Evolutionary conservation across 2,113 vertebrate species (phyloP), one percentile per base, ranked within the genome.

Genomic region (Oxyruncus cristatus): DNA sequence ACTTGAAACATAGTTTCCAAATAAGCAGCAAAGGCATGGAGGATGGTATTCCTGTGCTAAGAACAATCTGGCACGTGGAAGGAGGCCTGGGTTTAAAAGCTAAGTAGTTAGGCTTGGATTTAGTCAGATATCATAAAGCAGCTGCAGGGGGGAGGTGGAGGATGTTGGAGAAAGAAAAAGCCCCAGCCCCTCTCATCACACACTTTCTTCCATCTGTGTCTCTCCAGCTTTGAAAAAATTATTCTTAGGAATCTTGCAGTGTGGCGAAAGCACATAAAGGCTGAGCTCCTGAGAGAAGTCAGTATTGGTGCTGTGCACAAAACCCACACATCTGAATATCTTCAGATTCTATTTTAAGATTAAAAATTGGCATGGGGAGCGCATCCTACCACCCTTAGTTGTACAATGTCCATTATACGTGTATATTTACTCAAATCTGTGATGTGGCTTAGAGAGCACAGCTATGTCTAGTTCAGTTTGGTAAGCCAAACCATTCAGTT

Each of bases 1-100:
- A 86, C 35, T 74, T 89, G 78, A 88, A 88, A 65, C 55, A 71
- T 33, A 58, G 30, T 74, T 95, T 96, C 85, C 67, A 95, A 79
- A 92, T 39, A 85, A 93, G 35, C 41, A 88, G n/a, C 27, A 27
- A 53, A 76, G 16, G 14, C 6, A 8, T 41, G 27, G 39, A 84
- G n/a, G 46, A 84, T 71, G 83, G 63, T 83, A 77, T 37, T 85
- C 35, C 46, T 89, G 28, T 42, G 63, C 78, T 93, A 91, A 91
- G 53, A 89, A 61, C 35, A 79, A 76, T 30, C 44, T 85, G 26
- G 33, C 41, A 56, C 41, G 22, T 27, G 18, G 65, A 89, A 79
- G 32, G n/a, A 92, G 39, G 42, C 23, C 27, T 62, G 55, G 3
- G 4, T 82, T 91, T 87, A 89, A 94, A 91, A 86, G 32, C 39